phyloP scores from a whole-genome alignment of 2,888 invertebrate species.

The Pemphredon lugubris region DNA sequence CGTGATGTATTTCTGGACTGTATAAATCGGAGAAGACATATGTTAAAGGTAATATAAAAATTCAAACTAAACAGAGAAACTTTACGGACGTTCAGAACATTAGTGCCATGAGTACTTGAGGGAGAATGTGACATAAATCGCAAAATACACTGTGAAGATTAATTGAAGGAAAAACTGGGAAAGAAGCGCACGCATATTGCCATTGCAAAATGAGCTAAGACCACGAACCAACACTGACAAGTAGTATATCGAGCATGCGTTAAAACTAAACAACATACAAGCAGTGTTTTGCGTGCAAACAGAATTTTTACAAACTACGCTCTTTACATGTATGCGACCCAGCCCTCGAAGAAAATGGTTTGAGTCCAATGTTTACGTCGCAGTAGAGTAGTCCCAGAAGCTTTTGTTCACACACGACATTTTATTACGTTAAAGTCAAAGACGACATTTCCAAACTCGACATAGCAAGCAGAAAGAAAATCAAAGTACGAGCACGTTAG shows the following conservation, averaged over 20 bases:
- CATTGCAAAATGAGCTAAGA: constrained; percentile 16
- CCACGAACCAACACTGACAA: constrained; percentile 26
- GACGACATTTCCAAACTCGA: neutral
- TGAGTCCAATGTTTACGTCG: neutral
- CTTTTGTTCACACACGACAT: neutral
- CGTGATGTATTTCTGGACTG: constrained; percentile 11
- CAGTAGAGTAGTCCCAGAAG: constrained; percentile 21
- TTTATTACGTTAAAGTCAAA: neutral
- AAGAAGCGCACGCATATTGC: constrained; percentile 24
- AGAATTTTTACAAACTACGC: constrained; percentile 12
- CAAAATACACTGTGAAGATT: constrained; percentile 9
- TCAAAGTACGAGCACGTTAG: neutral
- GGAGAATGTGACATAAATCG: constrained; percentile 9
- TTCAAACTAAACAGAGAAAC: neutral
- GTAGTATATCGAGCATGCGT: constrained; percentile 38
- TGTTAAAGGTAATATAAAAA: constrained; percentile 13
- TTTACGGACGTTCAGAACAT: constrained; percentile 7
- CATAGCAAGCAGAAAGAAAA: neutral
- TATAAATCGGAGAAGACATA: constrained; percentile 11
- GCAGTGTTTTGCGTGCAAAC: constrained; percentile 40
- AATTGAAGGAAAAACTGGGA: neutral
- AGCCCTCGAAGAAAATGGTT: constrained; percentile 5
- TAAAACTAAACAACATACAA: constrained; percentile 38
- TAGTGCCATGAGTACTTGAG: constrained; percentile 5
- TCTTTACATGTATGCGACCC: constrained; percentile 6